Conservation (phyloP, 2,113 vertebrate genomes). For the Pituophis catenifer region DNA sequence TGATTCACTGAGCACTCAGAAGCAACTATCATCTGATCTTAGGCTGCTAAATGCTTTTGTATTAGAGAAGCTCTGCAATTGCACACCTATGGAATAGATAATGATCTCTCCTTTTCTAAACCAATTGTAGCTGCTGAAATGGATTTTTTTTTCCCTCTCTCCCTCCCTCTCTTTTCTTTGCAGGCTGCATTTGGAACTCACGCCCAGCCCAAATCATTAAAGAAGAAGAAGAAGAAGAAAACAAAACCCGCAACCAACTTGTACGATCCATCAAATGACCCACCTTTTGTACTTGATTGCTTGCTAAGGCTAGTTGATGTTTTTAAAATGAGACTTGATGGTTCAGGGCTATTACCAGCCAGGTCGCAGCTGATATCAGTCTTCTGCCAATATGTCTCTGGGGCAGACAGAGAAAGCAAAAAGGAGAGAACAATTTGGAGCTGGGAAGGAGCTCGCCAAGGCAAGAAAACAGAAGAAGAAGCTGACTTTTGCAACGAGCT, state of each 20-base stretch:
- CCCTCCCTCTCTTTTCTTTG: background rate
- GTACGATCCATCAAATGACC: conserved; percentile 8
- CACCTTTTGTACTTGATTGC: conserved; percentile 6
- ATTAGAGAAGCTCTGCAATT: background rate
- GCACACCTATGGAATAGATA: conserved; percentile 31
- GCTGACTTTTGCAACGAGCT: background rate
- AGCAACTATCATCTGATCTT: conserved; percentile 4
- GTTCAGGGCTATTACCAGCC: conserved; percentile 10
- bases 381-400: background rate
- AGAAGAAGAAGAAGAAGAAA: background rate
- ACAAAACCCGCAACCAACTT: background rate
- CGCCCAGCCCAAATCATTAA: background rate
- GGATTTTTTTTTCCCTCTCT: accelerated
- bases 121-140: conserved; percentile 12
- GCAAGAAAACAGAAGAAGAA: background rate
- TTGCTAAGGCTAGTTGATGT: conserved; percentile 12
- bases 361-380: background rate
- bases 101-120: background rate
- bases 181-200: background rate
- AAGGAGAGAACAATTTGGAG: background rate
- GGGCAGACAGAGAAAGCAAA: background rate
- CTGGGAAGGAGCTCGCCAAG: background rate
- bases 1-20: conserved; percentile 29
- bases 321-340: conserved; percentile 13
- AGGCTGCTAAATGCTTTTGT: background rate